phyloP scores from a whole-genome alignment of 1,140 invertebrate species.

The Drosophila orena region DNA sequence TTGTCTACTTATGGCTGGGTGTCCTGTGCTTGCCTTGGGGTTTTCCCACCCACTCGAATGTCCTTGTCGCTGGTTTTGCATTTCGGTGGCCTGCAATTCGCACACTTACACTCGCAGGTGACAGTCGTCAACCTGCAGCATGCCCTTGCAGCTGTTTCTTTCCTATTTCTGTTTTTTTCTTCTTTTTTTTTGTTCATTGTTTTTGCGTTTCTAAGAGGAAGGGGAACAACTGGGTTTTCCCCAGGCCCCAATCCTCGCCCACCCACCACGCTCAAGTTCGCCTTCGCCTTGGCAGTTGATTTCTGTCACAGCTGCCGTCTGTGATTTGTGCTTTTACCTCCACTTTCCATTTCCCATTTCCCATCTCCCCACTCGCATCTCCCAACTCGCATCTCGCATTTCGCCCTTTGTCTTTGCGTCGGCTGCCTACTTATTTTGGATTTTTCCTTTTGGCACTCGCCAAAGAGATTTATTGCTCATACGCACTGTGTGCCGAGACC shows the following conservation, averaged over 20 bases:
- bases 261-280: constrained; percentile 19
- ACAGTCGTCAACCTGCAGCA: constrained; percentile 42
- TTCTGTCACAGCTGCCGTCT: constrained; percentile 75
- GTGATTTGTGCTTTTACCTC: constrained; percentile 61
- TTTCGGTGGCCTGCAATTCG: constrained; percentile 60
- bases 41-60: constrained; percentile 21
- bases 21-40: constrained; percentile 51
- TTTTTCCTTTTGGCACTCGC: constrained; percentile 41
- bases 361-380: neutral
- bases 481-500: constrained; percentile 53
- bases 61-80: constrained; percentile 70
- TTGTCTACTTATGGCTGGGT: constrained; percentile 68
- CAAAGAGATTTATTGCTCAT: constrained; percentile 71
- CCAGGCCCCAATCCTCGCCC: constrained; percentile 2
- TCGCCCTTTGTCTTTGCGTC: constrained; percentile 13
- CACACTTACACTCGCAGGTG: constrained; percentile 49
- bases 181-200: neutral
- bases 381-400: neutral
- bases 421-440: constrained; percentile 35
- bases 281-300: constrained; percentile 74
- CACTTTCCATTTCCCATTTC: neutral
- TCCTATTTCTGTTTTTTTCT: neutral
- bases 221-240: neutral
- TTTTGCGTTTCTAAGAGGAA: neutral
- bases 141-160: constrained; percentile 2